Evolutionary conservation across 1,140 invertebrate genomes (phyloP).

Genomic region (Drosophila pectinifera): DNA sequence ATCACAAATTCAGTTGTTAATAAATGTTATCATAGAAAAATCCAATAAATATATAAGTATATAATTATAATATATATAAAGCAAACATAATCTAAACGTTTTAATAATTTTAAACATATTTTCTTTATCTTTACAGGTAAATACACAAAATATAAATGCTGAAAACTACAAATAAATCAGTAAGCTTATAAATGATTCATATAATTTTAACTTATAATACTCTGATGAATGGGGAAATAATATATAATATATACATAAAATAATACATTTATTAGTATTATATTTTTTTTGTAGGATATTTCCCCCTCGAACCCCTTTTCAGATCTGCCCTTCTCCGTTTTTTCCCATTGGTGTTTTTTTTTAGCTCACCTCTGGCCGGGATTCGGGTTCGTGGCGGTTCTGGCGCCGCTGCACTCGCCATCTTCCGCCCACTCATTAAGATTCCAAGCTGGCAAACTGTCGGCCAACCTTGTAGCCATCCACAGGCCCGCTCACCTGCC

Average conservation of each 20-base stretch:
- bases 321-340: neutral
- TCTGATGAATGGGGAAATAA: too few species aligned
- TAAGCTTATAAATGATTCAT: neutral
- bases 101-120: neutral
- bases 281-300: neutral
- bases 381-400: constrained; percentile 22
- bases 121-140: constrained; percentile 19
- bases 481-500: too few species aligned
- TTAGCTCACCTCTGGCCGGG: constrained; percentile 24
- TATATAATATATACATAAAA: neutral
- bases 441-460: constrained; percentile 36
- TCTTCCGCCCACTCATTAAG: constrained; percentile 47
- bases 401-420: constrained; percentile 24
- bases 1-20: too few species aligned
- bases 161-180: neutral
- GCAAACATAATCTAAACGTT: neutral
- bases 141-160: neutral
- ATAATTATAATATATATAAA: neutral
- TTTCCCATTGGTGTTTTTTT: constrained; percentile 2
- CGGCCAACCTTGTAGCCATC: neutral
- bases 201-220: too few species aligned
- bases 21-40: too few species aligned
- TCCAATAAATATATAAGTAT: too few species aligned
- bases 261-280: neutral
- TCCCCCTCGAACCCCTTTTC: neutral